A percentile compares a stretch with the other conserved stretches of the same genome.
phyloP scores from a whole-genome alignment of 2,797 vertebrate genomes.

The Muscicapa striata region DNA sequence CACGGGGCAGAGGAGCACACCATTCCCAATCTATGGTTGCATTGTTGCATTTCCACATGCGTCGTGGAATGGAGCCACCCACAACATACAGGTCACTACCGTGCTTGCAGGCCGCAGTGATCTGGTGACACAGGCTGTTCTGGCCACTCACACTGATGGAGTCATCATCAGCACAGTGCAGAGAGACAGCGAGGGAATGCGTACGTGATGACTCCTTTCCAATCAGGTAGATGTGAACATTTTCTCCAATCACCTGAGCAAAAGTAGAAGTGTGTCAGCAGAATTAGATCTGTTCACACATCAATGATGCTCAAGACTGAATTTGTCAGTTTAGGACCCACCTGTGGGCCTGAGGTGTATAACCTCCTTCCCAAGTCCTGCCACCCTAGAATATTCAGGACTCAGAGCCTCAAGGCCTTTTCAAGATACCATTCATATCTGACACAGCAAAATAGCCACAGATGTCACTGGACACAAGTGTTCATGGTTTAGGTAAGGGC shows the following conservation, averaged over 20 bases:
- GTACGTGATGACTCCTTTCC: slow-evolving; percentile 96
- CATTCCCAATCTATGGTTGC: slow-evolving; percentile 99
- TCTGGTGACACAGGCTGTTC: slow-evolving; percentile 98
- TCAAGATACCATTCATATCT: background rate
- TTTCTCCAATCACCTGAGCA: slow-evolving; percentile 93
- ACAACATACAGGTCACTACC: slow-evolving; percentile 95
- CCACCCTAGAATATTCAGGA: background rate
- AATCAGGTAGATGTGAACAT: slow-evolving; percentile 97
- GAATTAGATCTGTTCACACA: background rate
- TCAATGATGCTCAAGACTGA: background rate
- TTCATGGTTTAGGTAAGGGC: background rate
- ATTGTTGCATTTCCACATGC: slow-evolving; percentile 99
- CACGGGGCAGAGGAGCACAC: slow-evolving; percentile 93
- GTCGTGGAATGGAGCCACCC: slow-evolving; percentile 94
- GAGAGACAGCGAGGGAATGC: slow-evolving; percentile 93
- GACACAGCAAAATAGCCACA: background rate
- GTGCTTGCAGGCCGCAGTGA: slow-evolving; percentile 97
- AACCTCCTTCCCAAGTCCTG: background rate
- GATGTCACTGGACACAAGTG: background rate
- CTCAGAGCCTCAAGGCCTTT: background rate
- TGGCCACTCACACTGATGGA: slow-evolving; percentile 94
- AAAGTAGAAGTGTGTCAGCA: background rate
- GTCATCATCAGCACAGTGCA: slow-evolving; percentile 95
- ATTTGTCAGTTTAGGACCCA: background rate
- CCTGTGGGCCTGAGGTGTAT: background rate